These are phyloP conservation scores for Fulica atra DNA, from an alignment of 2,113 vertebrate species.

Conservation along the genomic window DNA sequence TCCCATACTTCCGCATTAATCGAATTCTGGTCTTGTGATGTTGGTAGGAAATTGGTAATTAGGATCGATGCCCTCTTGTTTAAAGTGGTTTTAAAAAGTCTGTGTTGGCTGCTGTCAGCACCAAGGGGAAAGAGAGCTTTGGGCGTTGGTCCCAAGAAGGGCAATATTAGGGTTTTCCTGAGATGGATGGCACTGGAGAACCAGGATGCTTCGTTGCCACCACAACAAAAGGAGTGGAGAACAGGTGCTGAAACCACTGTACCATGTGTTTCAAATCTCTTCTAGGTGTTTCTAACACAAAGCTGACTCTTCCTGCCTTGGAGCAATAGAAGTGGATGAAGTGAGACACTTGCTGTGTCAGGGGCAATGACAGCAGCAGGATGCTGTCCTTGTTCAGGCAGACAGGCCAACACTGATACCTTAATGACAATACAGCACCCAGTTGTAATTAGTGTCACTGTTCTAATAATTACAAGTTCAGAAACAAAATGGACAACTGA, in stretches of 20 bases:
- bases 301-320: not conserved
- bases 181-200: rapidly evolving
- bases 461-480: not conserved
- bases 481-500: not conserved
- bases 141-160: not conserved
- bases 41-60: not conserved
- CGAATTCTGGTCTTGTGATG: not conserved
- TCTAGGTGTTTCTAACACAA: not conserved
- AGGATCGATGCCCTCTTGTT: not conserved
- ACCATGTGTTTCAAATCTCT: not conserved
- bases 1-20: not conserved
- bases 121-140: not conserved
- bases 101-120: not conserved
- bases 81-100: not conserved
- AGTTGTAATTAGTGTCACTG: not conserved
- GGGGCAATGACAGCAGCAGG: not conserved
- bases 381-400: not conserved
- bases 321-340: not conserved
- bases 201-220: not conserved
- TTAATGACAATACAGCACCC: not conserved
- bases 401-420: not conserved
- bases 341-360: not conserved
- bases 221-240: not conserved
- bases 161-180: not conserved
- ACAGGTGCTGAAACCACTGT: not conserved